Conservation (phyloP, 2,113 vertebrate species). For the Panthera tigris region DNA sequence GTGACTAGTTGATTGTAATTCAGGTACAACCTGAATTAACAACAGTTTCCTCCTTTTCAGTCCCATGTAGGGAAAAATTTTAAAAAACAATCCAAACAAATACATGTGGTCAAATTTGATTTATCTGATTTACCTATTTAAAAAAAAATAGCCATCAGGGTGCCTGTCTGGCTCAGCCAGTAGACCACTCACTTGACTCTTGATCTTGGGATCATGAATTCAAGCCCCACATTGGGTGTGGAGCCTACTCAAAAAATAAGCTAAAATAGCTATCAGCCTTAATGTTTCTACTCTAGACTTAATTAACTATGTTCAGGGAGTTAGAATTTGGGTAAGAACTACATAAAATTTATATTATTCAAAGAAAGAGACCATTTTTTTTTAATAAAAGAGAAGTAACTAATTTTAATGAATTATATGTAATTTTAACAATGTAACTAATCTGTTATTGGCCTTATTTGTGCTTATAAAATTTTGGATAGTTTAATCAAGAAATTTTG, state of each 20-base stretch:
- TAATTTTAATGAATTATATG: neutral
- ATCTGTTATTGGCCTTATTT: neutral
- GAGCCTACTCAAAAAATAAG: neutral
- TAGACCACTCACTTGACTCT: neutral
- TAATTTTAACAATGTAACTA: neutral
- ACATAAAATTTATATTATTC: neutral
- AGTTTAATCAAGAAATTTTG: neutral
- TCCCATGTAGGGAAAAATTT: neutral
- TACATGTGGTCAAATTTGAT: neutral
- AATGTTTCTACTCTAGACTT: neutral
- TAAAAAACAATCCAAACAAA: neutral
- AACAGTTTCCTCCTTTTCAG: neutral
- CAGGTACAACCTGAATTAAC: neutral
- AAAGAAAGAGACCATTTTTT: neutral
- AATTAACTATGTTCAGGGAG: neutral
- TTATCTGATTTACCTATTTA: neutral
- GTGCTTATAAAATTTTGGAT: neutral
- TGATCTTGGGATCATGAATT: neutral
- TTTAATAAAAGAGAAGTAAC: neutral
- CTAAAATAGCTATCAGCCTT: neutral
- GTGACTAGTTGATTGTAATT: neutral
- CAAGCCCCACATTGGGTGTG: neutral
- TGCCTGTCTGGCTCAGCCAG: neutral
- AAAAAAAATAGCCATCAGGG: neutral
- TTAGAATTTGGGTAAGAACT: neutral